A percentile compares a stretch with the other conserved stretches of the same genome.
These are phyloP conservation scores for Cheilosia vernalis DNA, from an alignment of 2,888 invertebrate species.

Conservation along the genomic window DNA sequence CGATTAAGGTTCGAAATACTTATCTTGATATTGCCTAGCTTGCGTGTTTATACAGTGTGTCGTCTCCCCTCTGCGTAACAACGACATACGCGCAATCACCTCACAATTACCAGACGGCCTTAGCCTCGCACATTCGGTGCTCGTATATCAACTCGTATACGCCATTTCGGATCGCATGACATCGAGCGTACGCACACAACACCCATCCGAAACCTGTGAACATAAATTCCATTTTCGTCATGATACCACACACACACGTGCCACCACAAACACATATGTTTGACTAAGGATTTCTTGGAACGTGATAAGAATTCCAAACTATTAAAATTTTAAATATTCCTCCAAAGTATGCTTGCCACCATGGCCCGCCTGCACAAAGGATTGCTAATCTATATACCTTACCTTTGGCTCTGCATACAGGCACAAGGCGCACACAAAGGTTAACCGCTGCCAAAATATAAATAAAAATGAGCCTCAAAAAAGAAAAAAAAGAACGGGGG, in stretches of 20 bases:
- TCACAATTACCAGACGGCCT: conserved; percentile 18
- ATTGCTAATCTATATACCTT: conserved; percentile 43
- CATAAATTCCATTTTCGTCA: not conserved
- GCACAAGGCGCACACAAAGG: conserved; percentile 12
- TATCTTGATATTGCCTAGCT: not conserved
- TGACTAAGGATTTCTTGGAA: conserved; percentile 49
- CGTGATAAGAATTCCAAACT: conserved; percentile 69
- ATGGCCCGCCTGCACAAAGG: not conserved
- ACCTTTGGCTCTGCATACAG: conserved; percentile 30
- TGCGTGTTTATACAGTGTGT: not conserved
- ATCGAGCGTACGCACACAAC: not conserved
- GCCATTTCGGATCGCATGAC: conserved; percentile 41
- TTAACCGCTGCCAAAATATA: conserved; percentile 10
- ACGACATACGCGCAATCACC: conserved; percentile 44
- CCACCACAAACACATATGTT: conserved; percentile 51
- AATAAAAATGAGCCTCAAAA: conserved; percentile 1
- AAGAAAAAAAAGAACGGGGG: not conserved
- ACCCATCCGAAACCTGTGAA: not conserved
- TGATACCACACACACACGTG: not conserved
- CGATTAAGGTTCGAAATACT: conserved; percentile 45
- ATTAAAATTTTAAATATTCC: conserved; percentile 52
- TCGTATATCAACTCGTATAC: conserved; percentile 42
- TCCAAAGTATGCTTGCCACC: conserved; percentile 42
- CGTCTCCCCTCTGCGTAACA: not conserved
- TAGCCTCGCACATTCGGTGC: not conserved